A percentile compares a stretch with the other conserved stretches of the same genome.
Conservation (phyloP, 2,797 vertebrate species). For the Bovichtus variegatus region DNA sequence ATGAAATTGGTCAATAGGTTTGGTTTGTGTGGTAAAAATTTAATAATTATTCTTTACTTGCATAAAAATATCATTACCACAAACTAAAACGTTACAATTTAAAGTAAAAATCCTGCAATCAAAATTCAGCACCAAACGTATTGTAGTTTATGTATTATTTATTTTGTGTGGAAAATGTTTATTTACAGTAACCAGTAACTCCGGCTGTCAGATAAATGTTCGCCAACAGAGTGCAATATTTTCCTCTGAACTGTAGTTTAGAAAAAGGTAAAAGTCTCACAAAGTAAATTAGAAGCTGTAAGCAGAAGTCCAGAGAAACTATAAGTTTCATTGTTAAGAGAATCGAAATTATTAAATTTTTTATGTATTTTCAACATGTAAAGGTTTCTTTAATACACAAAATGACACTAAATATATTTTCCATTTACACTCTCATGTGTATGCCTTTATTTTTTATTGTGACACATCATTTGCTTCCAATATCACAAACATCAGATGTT, state of each 20-base stretch:
- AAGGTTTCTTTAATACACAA: constrained; percentile 1
- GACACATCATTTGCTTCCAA: constrained; percentile 4
- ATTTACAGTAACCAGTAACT: background rate
- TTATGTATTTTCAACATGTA: background rate
- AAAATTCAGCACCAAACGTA: no score
- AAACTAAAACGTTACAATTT: no score
- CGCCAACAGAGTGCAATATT: background rate
- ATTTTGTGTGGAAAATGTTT: background rate
- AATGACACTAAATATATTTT: background rate
- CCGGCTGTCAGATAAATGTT: background rate
- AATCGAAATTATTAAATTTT: background rate
- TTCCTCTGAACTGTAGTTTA: background rate
- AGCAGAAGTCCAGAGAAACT: background rate
- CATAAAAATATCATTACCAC: no score
- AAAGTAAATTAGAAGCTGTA: background rate
- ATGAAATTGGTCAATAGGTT: background rate
- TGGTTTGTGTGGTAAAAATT: background rate
- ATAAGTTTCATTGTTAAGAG: background rate
- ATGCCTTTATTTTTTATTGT: constrained; percentile 11
- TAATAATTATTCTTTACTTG: no score
- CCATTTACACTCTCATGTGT: background rate
- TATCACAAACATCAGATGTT: constrained; percentile 6
- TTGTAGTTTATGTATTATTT: no score
- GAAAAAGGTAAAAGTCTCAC: background rate
- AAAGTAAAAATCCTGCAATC: no score